A percentile compares a stretch with the other conserved stretches of the same genome.
Evolutionary conservation across 2,113 vertebrate genomes (phyloP).

Genomic region (Herpailurus yagouaroundi): DNA sequence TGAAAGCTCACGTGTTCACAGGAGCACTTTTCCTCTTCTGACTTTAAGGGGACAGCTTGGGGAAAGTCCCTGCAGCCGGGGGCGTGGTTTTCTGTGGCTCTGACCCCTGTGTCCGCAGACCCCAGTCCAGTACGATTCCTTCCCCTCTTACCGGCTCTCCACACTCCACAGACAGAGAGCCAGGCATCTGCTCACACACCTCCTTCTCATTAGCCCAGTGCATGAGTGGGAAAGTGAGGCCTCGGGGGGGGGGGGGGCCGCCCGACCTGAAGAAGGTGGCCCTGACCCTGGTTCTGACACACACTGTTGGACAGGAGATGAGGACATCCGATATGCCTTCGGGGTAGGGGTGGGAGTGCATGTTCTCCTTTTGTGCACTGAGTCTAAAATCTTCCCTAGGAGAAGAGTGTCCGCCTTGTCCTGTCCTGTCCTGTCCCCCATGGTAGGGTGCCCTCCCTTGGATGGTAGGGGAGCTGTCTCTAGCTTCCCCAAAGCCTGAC

Average conservation of each 20-base stretch:
- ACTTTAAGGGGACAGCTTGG: accelerated
- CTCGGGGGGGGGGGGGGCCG: background rate
- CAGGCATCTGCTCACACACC: accelerated
- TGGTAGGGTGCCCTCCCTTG: accelerated
- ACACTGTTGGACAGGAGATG: background rate
- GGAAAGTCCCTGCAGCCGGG: accelerated
- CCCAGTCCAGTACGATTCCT: accelerated
- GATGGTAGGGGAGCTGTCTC: background rate
- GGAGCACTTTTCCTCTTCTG: background rate
- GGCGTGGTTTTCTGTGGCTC: background rate
- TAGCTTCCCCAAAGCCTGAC: background rate
- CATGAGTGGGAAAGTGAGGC: background rate
- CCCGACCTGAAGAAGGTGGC: background rate
- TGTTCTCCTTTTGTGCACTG: too few species aligned
- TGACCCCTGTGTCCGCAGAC: background rate
- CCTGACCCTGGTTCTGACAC: background rate
- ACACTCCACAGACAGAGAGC: accelerated
- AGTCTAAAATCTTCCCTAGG: background rate
- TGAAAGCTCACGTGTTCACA: background rate
- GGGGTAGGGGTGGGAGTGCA: too few species aligned
- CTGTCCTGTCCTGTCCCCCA: too few species aligned
- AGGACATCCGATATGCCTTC: background rate
- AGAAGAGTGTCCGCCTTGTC: too few species aligned
- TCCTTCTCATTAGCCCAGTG: accelerated
- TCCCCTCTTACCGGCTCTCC: too few species aligned